Evolutionary conservation across 2,797 vertebrate species (phyloP), one percentile per base, ranked within the genome.

Genomic region (Semotilus atromaculatus): DNA sequence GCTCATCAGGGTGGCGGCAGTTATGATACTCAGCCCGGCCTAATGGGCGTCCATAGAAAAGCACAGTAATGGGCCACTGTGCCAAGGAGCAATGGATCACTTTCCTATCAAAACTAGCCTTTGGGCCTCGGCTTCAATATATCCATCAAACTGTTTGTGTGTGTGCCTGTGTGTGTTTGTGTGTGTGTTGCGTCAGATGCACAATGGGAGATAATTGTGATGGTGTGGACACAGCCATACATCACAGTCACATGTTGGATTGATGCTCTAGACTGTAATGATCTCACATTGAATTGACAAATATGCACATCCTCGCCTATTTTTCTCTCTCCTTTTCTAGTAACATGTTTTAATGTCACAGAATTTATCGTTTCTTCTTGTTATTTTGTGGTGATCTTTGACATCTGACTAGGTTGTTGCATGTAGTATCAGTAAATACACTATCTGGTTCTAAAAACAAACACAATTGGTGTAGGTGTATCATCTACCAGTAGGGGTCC

Each of bases 141-240:
- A 91, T 92, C 90, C 88, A 91, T 93, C 92, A 91, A 81, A 36
- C 26, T 29, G 85, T 88, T 85, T 51, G 86, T 89, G 88, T 72
- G 58, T 72, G 62, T 82, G 43, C 79, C 3, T 45, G 43, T 45
- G 40, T 38, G 36, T 36, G 36, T 36, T 5, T 36, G 36, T 38
- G 88, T 72, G 67, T 72, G 64, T 82, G 43, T 80, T 55, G 85
- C 83, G 80, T 90, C 88, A 90, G 88, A 77, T 84, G 79, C 87
- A 79, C 89, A 86, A 90, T 89, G 58, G 77, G 87, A 90, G 88
- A 90, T 93, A 91, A 93, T 93, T 93, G 92, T 91, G 90, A 91
- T 91, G 87, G 89, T 90, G 89, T 87, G 87, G 91, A 92, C 86
- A 79, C 85, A 78, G 85, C 87, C 85, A 91, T 90, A 91, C 91